A percentile compares a stretch with the other conserved stretches of the same genome.
These are phyloP conservation scores for Crenichthys baileyi DNA, from an alignment of 2,797 vertebrate species.

Conservation along the genomic window DNA sequence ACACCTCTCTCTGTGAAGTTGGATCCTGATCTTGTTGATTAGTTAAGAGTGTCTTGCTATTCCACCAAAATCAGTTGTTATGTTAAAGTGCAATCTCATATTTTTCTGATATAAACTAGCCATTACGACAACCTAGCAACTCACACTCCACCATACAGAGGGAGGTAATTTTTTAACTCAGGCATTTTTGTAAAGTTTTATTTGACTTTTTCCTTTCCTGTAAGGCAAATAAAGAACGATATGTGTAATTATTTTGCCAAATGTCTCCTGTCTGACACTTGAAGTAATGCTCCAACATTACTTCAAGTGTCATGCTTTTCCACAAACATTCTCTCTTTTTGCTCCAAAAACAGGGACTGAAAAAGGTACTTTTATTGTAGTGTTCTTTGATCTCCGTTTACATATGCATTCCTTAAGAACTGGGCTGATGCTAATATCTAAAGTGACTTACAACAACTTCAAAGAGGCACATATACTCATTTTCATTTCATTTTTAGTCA, in stretches of 20 bases:
- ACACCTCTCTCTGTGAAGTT: background rate
- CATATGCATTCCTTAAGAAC: conserved; percentile 45
- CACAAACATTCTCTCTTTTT: conserved; percentile 9
- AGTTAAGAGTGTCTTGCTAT: background rate
- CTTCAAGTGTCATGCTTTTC: too few species aligned
- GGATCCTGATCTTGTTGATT: background rate
- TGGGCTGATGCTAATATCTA: conserved; percentile 34
- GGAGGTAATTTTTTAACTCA: background rate
- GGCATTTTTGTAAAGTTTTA: conserved; percentile 5
- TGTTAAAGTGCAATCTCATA: conserved; percentile 10
- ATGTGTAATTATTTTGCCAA: conserved; percentile 1
- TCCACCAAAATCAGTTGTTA: background rate
- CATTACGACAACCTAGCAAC: conserved; percentile 13
- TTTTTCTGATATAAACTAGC: conserved; percentile 3
- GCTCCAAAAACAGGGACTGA: conserved; percentile 28
- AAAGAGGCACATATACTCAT: conserved; percentile 51
- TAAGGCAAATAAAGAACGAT: background rate
- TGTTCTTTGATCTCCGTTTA: conserved; percentile 52
- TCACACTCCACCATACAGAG: background rate
- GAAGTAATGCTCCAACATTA: conserved; percentile 20
- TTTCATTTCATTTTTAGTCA: conserved; percentile 47
- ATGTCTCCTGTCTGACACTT: conserved; percentile 8
- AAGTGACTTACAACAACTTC: conserved; percentile 57
- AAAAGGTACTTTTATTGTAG: conserved; percentile 32
- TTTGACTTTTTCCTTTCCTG: conserved; percentile 1